Base-by-base conservation (phyloP, 2,888 invertebrate genomes). In the Amiota minor region DNA sequence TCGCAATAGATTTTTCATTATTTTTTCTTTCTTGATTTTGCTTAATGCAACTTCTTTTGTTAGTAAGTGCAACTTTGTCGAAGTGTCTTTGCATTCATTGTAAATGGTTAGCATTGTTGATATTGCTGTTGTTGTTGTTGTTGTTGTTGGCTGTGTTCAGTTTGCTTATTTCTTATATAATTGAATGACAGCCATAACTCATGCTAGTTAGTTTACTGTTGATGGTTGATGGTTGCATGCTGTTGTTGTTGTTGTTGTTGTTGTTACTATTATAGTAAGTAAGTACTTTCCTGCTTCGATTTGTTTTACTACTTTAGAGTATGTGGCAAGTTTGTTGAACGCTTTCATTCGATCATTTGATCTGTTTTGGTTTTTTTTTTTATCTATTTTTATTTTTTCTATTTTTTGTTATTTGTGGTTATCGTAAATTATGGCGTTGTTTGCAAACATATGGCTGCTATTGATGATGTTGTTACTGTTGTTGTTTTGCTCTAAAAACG, bases 401-500 rank as follows among this genome's bases (percentile, higher is more conserved):
- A 9, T 59, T 59, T 3, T 53, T n/a, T 53, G 4, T 18, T 59
- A 59, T 20, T 65, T 65, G 65, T 65, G 65, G 65, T 65, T 65
- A 49, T 47, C 47, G 47, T 46, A 47, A 65, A 47, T 65, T 46
- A 65, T 65, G 46, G 65, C 62, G 23, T 45, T 45, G 62, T 46
- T 59, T 65, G 65, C 65, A 59, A 59, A 16, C 14, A 53, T 14
- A 16, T 59, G 59, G 23, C 59, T 20, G 1, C 16, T 16, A 53
- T 53, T 59, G 59, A 59, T 59, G 53, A 9, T 49, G 67, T 67
- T 14, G 49, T 14, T 45, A 14, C n/a, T 64, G 46, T 10, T 64
- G n/a, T 10, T 49, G 50, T 23, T 23, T 55, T 74, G 74, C 74
- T 65, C 71, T 71, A 74, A 46, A 71, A 35, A 72, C 69, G 70